Conservation (phyloP, 2,113 vertebrate genomes). For the Thymallus thymallus region DNA sequence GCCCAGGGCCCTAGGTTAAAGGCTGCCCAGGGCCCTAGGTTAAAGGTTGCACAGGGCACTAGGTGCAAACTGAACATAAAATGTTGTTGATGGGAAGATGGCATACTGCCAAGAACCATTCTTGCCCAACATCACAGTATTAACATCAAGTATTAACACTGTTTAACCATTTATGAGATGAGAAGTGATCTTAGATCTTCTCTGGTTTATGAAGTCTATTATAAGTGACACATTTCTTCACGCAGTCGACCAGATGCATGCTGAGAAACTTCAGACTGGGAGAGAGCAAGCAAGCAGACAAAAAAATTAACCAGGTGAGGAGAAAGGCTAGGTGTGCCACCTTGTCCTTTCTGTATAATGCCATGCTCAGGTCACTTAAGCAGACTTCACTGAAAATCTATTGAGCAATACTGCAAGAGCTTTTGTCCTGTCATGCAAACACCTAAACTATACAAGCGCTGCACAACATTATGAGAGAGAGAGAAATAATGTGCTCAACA, state of each 20-base stretch:
- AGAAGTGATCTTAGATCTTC: background rate
- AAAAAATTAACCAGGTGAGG: no score
- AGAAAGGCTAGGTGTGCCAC: no score
- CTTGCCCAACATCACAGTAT: conserved; percentile 5
- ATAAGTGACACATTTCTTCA: background rate
- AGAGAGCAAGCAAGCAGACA: background rate
- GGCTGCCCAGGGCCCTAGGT: background rate
- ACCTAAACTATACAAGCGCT: no score
- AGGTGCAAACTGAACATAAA: background rate
- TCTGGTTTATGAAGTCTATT: no score
- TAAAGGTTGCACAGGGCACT: background rate
- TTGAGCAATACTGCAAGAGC: no score
- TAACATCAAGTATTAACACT: background rate
- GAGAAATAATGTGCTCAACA: background rate
- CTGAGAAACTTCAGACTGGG: background rate
- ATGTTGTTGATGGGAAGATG: background rate
- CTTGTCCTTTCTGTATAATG: no score
- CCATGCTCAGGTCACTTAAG: no score
- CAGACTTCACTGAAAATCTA: no score
- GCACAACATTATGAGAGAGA: no score
- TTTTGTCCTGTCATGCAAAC: no score
- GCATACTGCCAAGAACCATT: no score
- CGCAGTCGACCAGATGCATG: background rate
- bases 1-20: background rate
- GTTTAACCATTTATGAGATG: background rate